Base-by-base conservation (phyloP, 2,797 vertebrate genomes). In the Crypturellus tataupa region DNA sequence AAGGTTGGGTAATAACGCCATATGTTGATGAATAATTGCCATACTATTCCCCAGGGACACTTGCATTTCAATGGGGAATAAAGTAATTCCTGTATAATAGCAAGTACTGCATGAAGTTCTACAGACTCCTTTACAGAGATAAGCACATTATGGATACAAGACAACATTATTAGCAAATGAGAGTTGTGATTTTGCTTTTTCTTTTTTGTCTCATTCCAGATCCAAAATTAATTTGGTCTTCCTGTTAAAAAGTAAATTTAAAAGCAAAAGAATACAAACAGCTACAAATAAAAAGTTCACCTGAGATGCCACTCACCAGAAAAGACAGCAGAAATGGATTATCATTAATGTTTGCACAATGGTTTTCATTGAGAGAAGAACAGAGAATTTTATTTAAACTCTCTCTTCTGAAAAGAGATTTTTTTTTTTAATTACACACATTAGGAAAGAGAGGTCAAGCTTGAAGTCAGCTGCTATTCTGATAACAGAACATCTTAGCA, bases 11-110 rank as follows among this genome's bases (percentile, higher is more conserved):
- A 82, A 64, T 64, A 62, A 25, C 1, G 4, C 88, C 85, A 64
- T 71, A 87, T 64, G 75, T 16, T 93, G 84, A 93, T 60, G 79
- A 89, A 87, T 77, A 92, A 33, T 29, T 92, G 88, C 81, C 76
- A 59, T 68, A 40, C 33, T 71, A 71, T 58, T 56, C 75, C 35
- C 47, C 68, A 87, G 53, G 78, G 31, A 89, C 12, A 83, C 62
- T 10, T 42, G 53, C 58, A 80, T 62, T 75, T 73, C 71, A 81
- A 49, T 9, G 1, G 37, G 13, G 21, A 46, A 58, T 76, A 80
- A 78, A 11, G 27, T 29, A 31, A 47, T 73, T 85, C 64, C 76
- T 92, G 29, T 33, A 5, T 42, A 29, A 8, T 24, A 49, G 47
- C 23, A 49, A 23, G 12, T 16, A 73, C 2, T 27, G 53, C 65